phyloP scores from a whole-genome alignment of 2,113 vertebrate genomes.

The Mormyrus iriodes region DNA sequence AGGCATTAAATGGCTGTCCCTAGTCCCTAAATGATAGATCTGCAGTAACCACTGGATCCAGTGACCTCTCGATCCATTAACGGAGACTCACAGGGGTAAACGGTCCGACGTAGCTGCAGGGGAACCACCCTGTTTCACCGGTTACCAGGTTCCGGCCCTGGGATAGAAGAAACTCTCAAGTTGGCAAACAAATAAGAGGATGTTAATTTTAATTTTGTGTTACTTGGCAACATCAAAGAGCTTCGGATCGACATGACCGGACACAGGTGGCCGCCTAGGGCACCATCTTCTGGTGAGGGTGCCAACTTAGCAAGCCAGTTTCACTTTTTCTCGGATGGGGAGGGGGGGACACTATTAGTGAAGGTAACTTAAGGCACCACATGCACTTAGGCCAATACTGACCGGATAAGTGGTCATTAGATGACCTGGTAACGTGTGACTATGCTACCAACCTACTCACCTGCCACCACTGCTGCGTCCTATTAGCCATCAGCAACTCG shows the following conservation, averaged over 20 bases:
- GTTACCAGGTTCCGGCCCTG: conserved; percentile 75
- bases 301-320: background rate
- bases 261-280: background rate
- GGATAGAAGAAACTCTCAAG: conserved; percentile 16
- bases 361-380: background rate
- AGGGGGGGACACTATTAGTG: background rate
- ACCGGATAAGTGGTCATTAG: background rate
- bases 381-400: background rate
- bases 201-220: background rate
- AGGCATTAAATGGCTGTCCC: background rate
- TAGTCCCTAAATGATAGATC: background rate
- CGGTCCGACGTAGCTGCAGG: conserved; percentile 72
- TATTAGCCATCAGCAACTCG: conserved; percentile 74
- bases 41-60: background rate
- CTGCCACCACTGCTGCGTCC: conserved; percentile 85
- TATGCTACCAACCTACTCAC: conserved; percentile 45
- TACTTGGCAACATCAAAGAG: background rate
- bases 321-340: background rate
- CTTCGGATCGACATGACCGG: background rate
- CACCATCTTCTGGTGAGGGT: background rate
- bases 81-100: conserved; percentile 69
- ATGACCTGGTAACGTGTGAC: background rate
- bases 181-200: background rate
- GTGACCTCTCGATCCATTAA: background rate
- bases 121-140: conserved; percentile 85